phyloP scores from a whole-genome alignment of 2,797 vertebrate species.

The Macropus fuliginosus region DNA sequence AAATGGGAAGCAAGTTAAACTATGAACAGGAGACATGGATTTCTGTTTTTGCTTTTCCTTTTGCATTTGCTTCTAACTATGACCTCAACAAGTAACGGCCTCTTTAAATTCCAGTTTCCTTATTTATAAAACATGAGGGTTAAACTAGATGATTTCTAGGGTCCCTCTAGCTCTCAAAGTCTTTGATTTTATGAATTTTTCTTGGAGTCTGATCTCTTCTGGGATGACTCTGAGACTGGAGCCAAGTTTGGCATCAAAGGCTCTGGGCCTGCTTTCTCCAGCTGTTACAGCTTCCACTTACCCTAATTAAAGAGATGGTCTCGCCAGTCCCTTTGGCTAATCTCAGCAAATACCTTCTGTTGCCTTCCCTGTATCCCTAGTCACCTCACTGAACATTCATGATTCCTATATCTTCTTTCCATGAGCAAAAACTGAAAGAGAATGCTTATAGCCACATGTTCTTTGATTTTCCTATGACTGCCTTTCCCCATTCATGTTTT shows the following conservation, averaged over 20 bases:
- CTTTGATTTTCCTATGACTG: not conserved
- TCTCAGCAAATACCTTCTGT: conserved; percentile 2
- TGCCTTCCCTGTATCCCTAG: not conserved
- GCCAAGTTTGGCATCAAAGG: not conserved
- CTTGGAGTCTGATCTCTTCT: not conserved
- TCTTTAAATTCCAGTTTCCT: not conserved
- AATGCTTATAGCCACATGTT: not conserved
- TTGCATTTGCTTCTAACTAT: not conserved
- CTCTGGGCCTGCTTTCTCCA: not conserved
- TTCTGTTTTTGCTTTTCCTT: not conserved
- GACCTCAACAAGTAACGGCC: not conserved
- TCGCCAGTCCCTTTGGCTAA: not conserved
- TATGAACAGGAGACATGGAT: not conserved
- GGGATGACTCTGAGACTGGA: not conserved
- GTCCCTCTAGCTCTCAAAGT: not conserved
- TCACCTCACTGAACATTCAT: not conserved
- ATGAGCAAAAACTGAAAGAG: not conserved
- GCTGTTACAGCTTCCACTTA: not conserved
- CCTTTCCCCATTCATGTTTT: not conserved
- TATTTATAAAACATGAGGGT: not conserved
- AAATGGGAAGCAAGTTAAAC: not conserved
- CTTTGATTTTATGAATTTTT: not conserved
- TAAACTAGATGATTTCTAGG: not conserved
- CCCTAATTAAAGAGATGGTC: not conserved
- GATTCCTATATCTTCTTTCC: not conserved